Evolutionary conservation across 2,888 invertebrate species (phyloP), one percentile per base, ranked within the genome.

Genomic region (Thysanoteuthis rhombus): DNA sequence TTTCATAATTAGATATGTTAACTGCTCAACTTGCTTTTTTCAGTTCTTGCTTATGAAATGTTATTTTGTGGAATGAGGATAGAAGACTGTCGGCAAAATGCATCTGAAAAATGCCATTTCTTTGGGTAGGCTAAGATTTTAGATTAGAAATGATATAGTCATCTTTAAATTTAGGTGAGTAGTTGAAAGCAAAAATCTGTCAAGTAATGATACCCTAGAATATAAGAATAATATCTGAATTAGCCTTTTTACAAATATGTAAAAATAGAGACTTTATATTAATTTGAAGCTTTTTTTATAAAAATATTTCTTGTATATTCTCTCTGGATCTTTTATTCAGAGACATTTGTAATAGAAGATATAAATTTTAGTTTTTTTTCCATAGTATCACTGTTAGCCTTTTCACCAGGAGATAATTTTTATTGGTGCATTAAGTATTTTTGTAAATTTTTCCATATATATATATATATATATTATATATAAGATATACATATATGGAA

Each of bases 121-220:
- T 52, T 92, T 92, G 42, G 92, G 92, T 92, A 92, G 92, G 92
- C 32, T 92, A 92, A 92, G n/a, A 42, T 92, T 28, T 92, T 92
- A 92, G 92, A 92, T 45, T 45, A 92, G 75, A 75, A n/a, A 75
- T 22, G 32, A 32, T n/a, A 4, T 75, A 75, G 52, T 52, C 25
- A 75, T 75, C 58, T 75, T 75, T 36, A 75, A n/a, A 75, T 75
- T n/a, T 75, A 75, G n/a, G 75, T 75, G 75, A 75, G n/a, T 36
- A 75, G 75, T 36, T 16, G 75, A 75, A 75, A 75, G n/a, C 16
- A 32, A 45, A 58, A 28, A 22, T 75, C 75, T 36, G n/a, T 75
- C 12, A 75, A 75, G 75, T 75, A 32, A 75, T 75, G 10, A 75
- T 75, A n/a, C 16, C 22, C 52, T 52, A 52, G 52, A 52, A 52